Base-by-base conservation (phyloP, 2,113 vertebrate genomes). In the Platanista minor region DNA sequence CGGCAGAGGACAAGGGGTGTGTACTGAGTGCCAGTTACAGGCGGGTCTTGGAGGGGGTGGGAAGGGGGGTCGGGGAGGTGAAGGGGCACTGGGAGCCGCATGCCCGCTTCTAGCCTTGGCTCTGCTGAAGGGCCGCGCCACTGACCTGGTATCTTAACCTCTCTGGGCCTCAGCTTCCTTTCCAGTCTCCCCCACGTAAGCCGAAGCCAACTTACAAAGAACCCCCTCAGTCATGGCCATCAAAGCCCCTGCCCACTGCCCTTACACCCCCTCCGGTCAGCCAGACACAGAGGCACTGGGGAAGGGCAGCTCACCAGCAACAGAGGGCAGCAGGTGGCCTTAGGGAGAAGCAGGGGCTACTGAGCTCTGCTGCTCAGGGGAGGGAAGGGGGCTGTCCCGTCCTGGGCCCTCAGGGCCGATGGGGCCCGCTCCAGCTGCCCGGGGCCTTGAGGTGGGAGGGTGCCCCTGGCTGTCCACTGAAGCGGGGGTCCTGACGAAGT, bases 361-460 rank as follows among this genome's bases (percentile, higher is more conserved):
- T 66, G 29, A 0, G 27, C 29, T 23, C 18, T 2, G 25, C 21
- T 25, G 59, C 29, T 64, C n/a, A 66, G 33, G 15, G 29, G 23
- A 59, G n/a, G 52, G 54, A 41, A n/a, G 14, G 8, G 23, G 36
- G 31, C 64, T 11, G 1, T 17, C 43, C 29, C 3, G 46, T n/a
- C 59, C 59, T 5, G 31, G 46, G n/a, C 36, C 36, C 59, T 92
- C 18, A 20, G 57, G 3, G 8, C 33, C 8, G 5, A 12, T 8
- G 27, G n/a, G 41, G 36, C n/a, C 39, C 0, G 2, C 10, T 9
- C 18, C 13, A 2, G 36, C 3, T n/a, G 10, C 83, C 29, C 2
- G 5, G 31, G 31, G 39, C 74, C 39, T 39, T 0, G 0, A n/a
- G 27, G 33, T 43, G 14, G 3, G 25, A 74, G 25, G 80, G 49